These are phyloP conservation scores for Loriculus beryllinus DNA, from an alignment of 2,797 vertebrate genomes.

Conservation along the genomic window DNA sequence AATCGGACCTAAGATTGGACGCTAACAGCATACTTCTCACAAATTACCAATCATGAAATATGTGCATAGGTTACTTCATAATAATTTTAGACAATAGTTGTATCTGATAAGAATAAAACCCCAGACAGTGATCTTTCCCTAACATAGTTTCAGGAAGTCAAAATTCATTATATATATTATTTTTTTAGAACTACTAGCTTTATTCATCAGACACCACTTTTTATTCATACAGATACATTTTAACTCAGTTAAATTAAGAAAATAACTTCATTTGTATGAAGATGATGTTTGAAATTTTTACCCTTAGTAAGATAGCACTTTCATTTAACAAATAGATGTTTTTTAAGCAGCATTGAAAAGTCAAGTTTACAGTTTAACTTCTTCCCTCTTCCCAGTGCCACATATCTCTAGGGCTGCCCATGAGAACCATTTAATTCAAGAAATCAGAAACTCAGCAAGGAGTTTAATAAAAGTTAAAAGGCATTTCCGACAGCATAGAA, in stretches of 20 bases:
- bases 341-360: not conserved
- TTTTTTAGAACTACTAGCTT: not conserved
- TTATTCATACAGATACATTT: not conserved
- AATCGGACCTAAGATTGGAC: not conserved
- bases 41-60: not conserved
- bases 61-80: not conserved
- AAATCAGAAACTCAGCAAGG: not conserved
- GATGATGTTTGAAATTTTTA: not conserved
- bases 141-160: not conserved
- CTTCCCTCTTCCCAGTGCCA: not conserved
- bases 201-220: not conserved
- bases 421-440: constrained; percentile 19
- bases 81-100: not conserved
- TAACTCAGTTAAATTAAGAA: not conserved
- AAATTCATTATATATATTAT: not conserved
- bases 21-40: not conserved
- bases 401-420: not conserved
- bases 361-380: not conserved
- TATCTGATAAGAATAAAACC: not conserved
- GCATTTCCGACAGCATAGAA: not conserved
- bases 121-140: not conserved
- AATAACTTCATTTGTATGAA: not conserved
- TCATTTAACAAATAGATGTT: not conserved
- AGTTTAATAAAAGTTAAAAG: constrained; percentile 26
- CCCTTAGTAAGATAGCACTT: not conserved